Evolutionary conservation across 2,888 invertebrate species (phyloP), one percentile per base, ranked within the genome.

Genomic region (Pristionchus fissidentatus): DNA sequence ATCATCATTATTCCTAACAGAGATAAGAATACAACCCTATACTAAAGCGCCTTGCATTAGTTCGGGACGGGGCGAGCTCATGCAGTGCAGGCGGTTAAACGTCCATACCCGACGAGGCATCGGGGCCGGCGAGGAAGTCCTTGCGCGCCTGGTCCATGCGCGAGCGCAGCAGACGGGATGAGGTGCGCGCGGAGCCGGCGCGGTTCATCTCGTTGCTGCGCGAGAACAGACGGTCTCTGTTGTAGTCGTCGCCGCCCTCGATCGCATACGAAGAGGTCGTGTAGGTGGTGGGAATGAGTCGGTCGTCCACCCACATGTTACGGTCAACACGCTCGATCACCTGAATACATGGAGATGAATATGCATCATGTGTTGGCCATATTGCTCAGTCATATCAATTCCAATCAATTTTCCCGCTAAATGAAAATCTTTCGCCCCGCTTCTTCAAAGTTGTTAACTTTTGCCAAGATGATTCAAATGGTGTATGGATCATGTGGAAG

Each of bases 301-400:
- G 89, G 82, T 88, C 88, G 49, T 88, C 88, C 10, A 90, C 89
- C 89, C 90, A 91, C 7, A 91, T 77, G 52, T 91, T 92, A 15
- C 90, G 86, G 78, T 92, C 91, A 43, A 92, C 91, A 60, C 92
- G 87, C 82, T 92, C 92, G 77, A 92, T 91, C 35, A 91, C 89
- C 86, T 90, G 86, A 75, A 88, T 77, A 7, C 8, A 60, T 26
- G 73, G 29, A 52, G 15, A 19, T 62, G 62, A 66, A 38, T 38
- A n/a, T n/a, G n/a, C n/a, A n/a, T n/a, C n/a, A n/a, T n/a, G n/a
- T n/a, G n/a, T n/a, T n/a, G n/a, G n/a, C n/a, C n/a, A n/a, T n/a
- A n/a, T n/a, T n/a, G n/a, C n/a, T n/a, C n/a, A n/a, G n/a, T n/a
- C n/a, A n/a, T n/a, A n/a, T n/a, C n/a, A n/a, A n/a, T 19, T 22